These are phyloP conservation scores for Crepidodera aurea DNA, from an alignment of 2,888 invertebrate genomes.

Conservation along the genomic window DNA sequence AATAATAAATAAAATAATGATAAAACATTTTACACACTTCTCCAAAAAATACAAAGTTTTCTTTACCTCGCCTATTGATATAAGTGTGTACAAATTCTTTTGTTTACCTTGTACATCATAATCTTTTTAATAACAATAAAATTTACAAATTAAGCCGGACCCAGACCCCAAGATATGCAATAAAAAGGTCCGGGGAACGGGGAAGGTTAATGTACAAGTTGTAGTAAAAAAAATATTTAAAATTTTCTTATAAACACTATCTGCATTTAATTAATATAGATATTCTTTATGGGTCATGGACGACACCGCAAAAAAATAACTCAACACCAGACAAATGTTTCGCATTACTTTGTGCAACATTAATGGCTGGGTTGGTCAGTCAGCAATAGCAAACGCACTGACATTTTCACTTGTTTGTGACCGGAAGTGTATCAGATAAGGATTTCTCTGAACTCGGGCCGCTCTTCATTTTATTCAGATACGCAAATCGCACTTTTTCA, in stretches of 20 bases:
- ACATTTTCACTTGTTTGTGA: slow-evolving; percentile 21
- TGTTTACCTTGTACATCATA: no score
- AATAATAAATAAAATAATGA: no score
- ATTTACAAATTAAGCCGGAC: no score
- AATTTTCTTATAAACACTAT: neutral
- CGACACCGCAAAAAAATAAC: slow-evolving; percentile 8
- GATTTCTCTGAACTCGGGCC: slow-evolving; percentile 24
- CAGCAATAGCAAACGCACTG: slow-evolving; percentile 21
- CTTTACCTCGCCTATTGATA: no score
- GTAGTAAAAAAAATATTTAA: no score
- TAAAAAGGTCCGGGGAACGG: no score
- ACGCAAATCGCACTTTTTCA: slow-evolving; percentile 24
- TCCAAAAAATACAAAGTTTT: no score
- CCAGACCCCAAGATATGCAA: no score
- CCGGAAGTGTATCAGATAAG: slow-evolving; percentile 32
- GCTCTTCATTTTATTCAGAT: slow-evolving; percentile 21
- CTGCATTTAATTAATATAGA: neutral
- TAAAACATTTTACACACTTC: no score
- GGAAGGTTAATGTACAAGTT: no score
- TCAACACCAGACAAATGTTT: slow-evolving; percentile 24
- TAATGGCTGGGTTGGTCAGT: slow-evolving; percentile 29
- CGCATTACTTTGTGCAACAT: slow-evolving; percentile 22
- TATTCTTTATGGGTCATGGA: slow-evolving; percentile 25
- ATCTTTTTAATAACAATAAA: no score
- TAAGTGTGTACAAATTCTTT: no score